Base-by-base conservation (phyloP, 2,888 invertebrate genomes). In the Shargacucullia verbasci region DNA sequence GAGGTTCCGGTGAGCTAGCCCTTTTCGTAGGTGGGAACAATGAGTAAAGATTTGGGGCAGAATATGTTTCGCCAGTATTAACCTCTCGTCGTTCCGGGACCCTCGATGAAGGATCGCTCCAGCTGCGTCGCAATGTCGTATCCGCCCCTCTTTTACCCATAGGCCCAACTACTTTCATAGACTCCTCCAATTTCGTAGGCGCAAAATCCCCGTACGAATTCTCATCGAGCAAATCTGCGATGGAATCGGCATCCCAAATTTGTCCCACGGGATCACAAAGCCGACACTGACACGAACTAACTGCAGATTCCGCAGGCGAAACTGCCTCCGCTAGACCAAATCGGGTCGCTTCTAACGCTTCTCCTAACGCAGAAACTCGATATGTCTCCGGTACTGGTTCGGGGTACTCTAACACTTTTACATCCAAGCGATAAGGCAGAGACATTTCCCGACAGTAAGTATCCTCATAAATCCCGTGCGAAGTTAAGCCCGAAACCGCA, bases 221-320 rank as follows among this genome's bases (percentile, higher is more conserved):
- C 70, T 94, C 92, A 64, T 94, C 87, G n/a, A 90, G 83, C 64
- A 93, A 84, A 81, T 91, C 89, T 54, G 94, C 90, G 76, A 95
- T 95, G 33, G 95, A 95, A 82, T 96, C 96, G 12, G 95, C 95
- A 84, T 96, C 96, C 97, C 97, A 97, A 70, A 97, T 96, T 84
- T 96, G 95, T 48, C 96, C 96, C 15, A 96, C 95, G 0, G 97
- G 96, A 82, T 97, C 97, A 87, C 97, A 97, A 78, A 96, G 96
- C 44, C 96, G 95, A 86, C 97, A 97, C 90, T 96, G 96, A 87
- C 97, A 96, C 61, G 91, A 91, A 74, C 89, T 94, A 62, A 91
- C 92, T 27, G 92, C 93, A 46, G 94, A 94, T 74, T 94, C 94
- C 1, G 85, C 85, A 27, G 94, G 94, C 11, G 93, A 90, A 47